A percentile compares a stretch with the other conserved stretches of the same genome.
phyloP scores from a whole-genome alignment of 2,113 vertebrate species.

The Zosterops pallidus region DNA sequence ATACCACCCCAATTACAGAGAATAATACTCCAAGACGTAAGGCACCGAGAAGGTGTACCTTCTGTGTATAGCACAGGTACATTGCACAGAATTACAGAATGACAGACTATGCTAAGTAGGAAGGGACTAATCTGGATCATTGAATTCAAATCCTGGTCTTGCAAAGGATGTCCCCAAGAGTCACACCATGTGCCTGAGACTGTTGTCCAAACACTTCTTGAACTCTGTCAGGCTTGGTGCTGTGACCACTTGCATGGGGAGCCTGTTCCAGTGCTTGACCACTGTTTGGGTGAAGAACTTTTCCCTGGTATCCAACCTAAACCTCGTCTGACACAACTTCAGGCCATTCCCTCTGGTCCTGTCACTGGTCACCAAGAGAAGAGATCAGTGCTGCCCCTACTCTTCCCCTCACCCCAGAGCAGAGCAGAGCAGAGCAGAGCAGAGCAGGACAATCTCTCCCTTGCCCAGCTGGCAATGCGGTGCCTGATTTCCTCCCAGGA shows the following conservation, averaged over 20 bases:
- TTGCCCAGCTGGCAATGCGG: background rate
- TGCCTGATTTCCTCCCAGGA: background rate
- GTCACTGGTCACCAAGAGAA: too few relatives aligned
- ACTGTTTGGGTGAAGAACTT: too few relatives aligned
- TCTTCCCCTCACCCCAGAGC: background rate
- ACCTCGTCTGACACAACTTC: too few relatives aligned
- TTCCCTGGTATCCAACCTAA: too few relatives aligned
- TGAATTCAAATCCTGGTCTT: background rate
- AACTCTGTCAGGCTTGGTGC: too few relatives aligned
- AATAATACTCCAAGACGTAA: constrained; percentile 70
- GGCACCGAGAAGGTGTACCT: constrained; percentile 65
- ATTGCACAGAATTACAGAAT: constrained; percentile 29
- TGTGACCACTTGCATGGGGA: too few relatives aligned
- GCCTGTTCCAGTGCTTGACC: too few relatives aligned
- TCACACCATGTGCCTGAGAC: too few relatives aligned
- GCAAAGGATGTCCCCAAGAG: background rate
- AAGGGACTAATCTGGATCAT: background rate
- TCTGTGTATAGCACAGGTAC: constrained; percentile 68
- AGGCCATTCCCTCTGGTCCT: too few relatives aligned
- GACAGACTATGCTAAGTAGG: background rate
- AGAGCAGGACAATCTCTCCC: background rate
- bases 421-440: background rate
- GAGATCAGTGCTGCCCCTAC: too few relatives aligned
- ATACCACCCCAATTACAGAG: constrained; percentile 61
- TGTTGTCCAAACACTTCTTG: too few relatives aligned